These are phyloP conservation scores for Aurelia aurita complex sp. Pacific DNA, from an alignment of 30 jellyfish, hydroid and myxozoan species.

Conservation along the genomic window DNA sequence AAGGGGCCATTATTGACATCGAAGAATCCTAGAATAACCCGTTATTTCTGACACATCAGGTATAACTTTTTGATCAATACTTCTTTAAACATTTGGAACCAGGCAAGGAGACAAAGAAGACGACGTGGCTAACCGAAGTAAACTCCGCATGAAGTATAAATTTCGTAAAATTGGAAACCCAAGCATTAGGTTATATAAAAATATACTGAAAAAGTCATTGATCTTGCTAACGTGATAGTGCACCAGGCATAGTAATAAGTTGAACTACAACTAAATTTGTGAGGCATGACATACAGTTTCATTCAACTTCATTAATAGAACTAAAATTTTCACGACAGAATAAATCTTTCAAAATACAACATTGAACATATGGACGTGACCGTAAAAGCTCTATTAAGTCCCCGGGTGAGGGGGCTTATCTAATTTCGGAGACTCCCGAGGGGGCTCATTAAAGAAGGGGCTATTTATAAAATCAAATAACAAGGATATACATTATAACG, in stretches of 20 bases:
- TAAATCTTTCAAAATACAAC: background rate
- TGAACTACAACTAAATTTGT: slow-evolving; percentile 4
- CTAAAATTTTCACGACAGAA: background rate
- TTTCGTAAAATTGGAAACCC: slow-evolving; percentile 31
- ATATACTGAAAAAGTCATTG: slow-evolving; percentile 38
- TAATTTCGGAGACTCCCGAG: too few relatives aligned
- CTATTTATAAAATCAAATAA: too few relatives aligned
- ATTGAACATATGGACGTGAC: background rate
- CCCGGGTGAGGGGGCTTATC: too few relatives aligned
- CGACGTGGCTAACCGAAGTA: background rate
- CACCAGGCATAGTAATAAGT: background rate
- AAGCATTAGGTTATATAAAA: slow-evolving; percentile 52
- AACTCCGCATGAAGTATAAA: slow-evolving; percentile 37
- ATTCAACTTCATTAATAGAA: background rate
- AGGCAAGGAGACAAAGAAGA: background rate
- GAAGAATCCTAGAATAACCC: too few relatives aligned
- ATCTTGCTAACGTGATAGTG: slow-evolving; percentile 13
- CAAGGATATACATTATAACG: too few relatives aligned
- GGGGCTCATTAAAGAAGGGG: too few relatives aligned
- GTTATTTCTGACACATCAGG: too few relatives aligned
- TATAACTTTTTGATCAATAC: too few relatives aligned
- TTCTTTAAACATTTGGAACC: too few relatives aligned
- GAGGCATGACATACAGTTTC: background rate
- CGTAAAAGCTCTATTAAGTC: background rate
- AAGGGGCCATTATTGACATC: too few relatives aligned